Evolutionary conservation across 2,888 invertebrate species (phyloP), one percentile per base, ranked within the genome.

Genomic region (Tanypteryx hageni): DNA sequence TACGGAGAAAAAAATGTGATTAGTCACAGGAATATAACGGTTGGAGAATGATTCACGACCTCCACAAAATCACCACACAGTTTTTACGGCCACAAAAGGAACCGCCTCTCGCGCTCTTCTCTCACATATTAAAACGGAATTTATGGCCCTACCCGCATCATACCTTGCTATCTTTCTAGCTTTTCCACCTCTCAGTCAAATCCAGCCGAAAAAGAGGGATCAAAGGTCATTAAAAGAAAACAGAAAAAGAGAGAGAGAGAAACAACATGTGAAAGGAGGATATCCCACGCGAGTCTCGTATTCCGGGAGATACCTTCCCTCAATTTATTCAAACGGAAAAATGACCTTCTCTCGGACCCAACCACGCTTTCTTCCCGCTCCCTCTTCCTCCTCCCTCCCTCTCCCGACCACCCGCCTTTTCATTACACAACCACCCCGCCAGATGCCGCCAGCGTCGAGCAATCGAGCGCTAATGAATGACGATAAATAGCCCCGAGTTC

Each of bases 51-150:
- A 76, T 76, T 76, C 76, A 76, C 11, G 76, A 13, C 7, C 7
- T n/a, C 22, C 76, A 22, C 10, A 76, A 76, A 76, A 76, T 13
- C 76, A 13, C 44, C 76, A 13, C 76, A 76, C 76, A 18, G 18
- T n/a, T 68, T 9, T n/a, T 22, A 5, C 68, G n/a, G n/a, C 68
- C 18, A 27, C 76, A 76, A 76, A 76, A 27, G 27, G 13, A 76
- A 27, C 14, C 22, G 27, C 16, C 76, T 22, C 68, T 22, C 68
- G 2, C 18, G 22, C 76, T 13, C 76, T 27, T 76, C 76, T 13
- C 76, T 27, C 76, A 27, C 76, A 27, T 27, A 76, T 76, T 76
- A 76, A 76, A 76, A 76, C 76, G 13, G 22, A 76, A 76, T 76
- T 76, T 76, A 76, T 76, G 3, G 76, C 22, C 68, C 64, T 64